Evolutionary conservation across 2,888 invertebrate genomes (phyloP).

Genomic region (Aphidius colemani): DNA sequence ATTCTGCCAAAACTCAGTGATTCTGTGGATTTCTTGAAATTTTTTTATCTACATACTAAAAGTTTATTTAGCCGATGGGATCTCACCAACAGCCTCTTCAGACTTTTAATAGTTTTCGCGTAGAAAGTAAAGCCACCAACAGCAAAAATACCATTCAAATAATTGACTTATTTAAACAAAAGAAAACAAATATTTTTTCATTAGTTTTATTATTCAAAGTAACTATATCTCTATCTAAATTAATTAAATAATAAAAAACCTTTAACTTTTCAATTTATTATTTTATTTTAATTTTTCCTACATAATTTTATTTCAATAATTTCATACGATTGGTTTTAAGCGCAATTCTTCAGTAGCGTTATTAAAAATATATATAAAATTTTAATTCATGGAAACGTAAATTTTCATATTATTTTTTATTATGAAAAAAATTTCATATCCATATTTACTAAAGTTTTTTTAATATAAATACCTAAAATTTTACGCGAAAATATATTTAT

Average conservation of each 20-base stretch:
- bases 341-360: too few species aligned
- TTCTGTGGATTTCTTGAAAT: constrained; percentile 12
- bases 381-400: background rate
- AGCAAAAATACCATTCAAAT: constrained; percentile 21
- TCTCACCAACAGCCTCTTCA: constrained; percentile 22
- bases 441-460: too few species aligned
- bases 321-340: too few species aligned
- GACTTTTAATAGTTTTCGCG: constrained; percentile 35
- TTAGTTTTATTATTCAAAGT: background rate
- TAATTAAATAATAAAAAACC: too few species aligned
- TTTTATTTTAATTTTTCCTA: background rate
- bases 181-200: constrained; percentile 14
- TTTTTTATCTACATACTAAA: constrained; percentile 25
- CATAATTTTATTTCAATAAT: too few species aligned
- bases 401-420: too few species aligned
- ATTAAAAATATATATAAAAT: background rate
- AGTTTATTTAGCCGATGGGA: constrained; percentile 26
- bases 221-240: too few species aligned
- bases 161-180: constrained; percentile 26
- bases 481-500: too few species aligned
- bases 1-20: constrained; percentile 20
- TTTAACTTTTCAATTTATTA: too few species aligned
- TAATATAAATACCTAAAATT: too few species aligned
- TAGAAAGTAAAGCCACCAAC: constrained; percentile 17
- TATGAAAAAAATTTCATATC: too few species aligned